These are phyloP conservation scores for Brachypalpus laphriformis DNA, from an alignment of 2,888 invertebrate genomes.

Conservation along the genomic window DNA sequence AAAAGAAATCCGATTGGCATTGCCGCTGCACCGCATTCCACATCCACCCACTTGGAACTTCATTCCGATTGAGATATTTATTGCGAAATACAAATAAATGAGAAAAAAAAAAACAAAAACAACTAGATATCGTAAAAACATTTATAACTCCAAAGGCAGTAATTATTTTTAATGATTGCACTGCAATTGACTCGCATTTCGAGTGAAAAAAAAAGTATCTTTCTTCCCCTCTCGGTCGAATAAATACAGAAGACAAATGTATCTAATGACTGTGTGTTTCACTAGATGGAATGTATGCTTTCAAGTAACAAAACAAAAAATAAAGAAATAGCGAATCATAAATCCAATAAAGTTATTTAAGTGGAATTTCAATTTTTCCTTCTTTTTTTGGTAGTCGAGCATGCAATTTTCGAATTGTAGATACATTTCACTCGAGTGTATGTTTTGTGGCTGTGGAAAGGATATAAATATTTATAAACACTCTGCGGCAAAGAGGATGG, in stretches of 20 bases:
- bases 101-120: slow-evolving; percentile 13
- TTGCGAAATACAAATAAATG: slow-evolving; percentile 47
- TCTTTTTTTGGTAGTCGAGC: background rate
- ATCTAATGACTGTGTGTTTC: slow-evolving; percentile 31
- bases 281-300: slow-evolving; percentile 3
- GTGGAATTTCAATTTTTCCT: slow-evolving; percentile 12
- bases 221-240: background rate
- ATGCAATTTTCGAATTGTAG: background rate
- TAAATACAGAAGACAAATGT: slow-evolving; percentile 5
- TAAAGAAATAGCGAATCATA: slow-evolving; percentile 21
- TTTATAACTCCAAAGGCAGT: slow-evolving; percentile 69
- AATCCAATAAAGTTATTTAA: slow-evolving; percentile 38
- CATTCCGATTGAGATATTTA: slow-evolving; percentile 73
- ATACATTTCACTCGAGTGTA: background rate
- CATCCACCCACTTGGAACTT: slow-evolving; percentile 72
- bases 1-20: slow-evolving; percentile 34
- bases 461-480: slow-evolving; percentile 38
- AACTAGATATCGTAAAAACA: slow-evolving; percentile 37
- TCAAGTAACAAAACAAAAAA: background rate
- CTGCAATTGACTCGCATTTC: slow-evolving; percentile 61
- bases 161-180: slow-evolving; percentile 73
- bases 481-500: slow-evolving; percentile 18
- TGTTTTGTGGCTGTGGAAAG: background rate
- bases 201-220: background rate
- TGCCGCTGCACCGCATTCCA: slow-evolving; percentile 64